These are phyloP conservation scores for Therioaphis trifolii DNA, from an alignment of 2,888 invertebrate species.

Conservation along the genomic window DNA sequence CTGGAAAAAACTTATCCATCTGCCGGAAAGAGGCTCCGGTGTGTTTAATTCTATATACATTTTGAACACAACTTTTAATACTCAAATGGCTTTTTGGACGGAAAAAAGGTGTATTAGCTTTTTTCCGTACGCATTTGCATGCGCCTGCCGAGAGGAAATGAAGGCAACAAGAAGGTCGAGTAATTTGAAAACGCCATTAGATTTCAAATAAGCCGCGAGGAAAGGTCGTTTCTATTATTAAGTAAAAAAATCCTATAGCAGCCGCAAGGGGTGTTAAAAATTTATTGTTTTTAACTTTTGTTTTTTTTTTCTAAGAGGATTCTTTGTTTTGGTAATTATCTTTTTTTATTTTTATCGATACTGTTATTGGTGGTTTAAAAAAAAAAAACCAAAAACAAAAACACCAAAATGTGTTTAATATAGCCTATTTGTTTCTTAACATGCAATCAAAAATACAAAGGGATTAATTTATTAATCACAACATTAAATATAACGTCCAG, in stretches of 20 bases:
- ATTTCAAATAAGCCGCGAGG: constrained; percentile 42
- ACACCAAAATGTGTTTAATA: background rate
- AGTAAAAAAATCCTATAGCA: constrained; percentile 21
- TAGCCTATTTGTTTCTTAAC: background rate
- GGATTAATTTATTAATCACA: constrained; percentile 43
- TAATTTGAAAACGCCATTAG: constrained; percentile 59
- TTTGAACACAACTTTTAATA: constrained; percentile 60
- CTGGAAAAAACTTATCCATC: constrained; percentile 56
- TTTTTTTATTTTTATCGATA: constrained; percentile 59
- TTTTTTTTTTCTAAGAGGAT: background rate
- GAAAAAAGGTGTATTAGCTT: constrained; percentile 61
- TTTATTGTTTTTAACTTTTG: constrained; percentile 58
- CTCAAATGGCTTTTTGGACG: constrained; percentile 59
- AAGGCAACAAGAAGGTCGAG: constrained; percentile 58
- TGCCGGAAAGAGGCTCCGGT: constrained; percentile 59
- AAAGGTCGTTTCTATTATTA: constrained; percentile 59
- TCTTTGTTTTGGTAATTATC: constrained; percentile 44
- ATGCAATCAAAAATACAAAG: background rate
- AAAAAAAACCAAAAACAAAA: constrained; percentile 14
- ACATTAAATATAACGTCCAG: background rate
- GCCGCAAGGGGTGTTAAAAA: constrained; percentile 60
- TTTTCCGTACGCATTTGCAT: constrained; percentile 44
- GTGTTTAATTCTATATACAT: constrained; percentile 59
- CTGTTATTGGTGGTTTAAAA: constrained; percentile 30
- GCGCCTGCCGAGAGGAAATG: constrained; percentile 38